Conservation (phyloP, 2,888 invertebrate genomes). For the Allophyes oxyacanthae region DNA sequence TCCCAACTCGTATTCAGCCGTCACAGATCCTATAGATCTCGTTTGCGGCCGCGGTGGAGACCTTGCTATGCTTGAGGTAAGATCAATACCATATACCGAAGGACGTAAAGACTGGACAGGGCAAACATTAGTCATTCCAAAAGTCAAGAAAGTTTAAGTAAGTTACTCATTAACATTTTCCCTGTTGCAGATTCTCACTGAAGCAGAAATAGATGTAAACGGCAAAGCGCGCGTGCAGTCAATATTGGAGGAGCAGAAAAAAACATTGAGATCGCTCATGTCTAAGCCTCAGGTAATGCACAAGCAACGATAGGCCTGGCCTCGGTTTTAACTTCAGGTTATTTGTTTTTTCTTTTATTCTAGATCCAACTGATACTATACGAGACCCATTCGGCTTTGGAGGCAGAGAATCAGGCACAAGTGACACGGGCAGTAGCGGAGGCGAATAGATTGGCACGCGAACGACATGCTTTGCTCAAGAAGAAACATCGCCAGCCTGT, state of each 20-base stretch:
- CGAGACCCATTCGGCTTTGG: conserved; percentile 94
- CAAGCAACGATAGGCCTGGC: neutral
- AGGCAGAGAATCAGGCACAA: conserved; percentile 93
- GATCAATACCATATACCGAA: neutral
- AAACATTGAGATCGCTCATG: conserved; percentile 92
- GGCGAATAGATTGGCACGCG: conserved; percentile 92
- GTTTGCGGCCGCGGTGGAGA: conserved; percentile 95
- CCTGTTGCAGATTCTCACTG: conserved; percentile 88
- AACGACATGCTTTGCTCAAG: conserved; percentile 90
- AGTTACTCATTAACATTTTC: conserved; percentile 1
- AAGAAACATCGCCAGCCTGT: conserved; percentile 72
- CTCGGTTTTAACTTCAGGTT: neutral
- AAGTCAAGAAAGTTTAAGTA: neutral
- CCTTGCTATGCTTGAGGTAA: conserved; percentile 92
- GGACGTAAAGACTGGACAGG: too few relatives aligned
- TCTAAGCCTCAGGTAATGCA: conserved; percentile 92
- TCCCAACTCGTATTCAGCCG: conserved; percentile 94
- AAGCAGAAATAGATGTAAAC: conserved; percentile 90
- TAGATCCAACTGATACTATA: conserved; percentile 94
- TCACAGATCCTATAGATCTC: conserved; percentile 94
- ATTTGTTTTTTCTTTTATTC: conserved; percentile 30
- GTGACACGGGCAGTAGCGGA: conserved; percentile 91
- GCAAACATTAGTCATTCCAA: too few relatives aligned
- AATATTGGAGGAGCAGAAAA: conserved; percentile 93
- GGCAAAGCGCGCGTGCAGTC: conserved; percentile 90